Evolutionary conservation across 92 coral and sea anemone genomes (phyloP), one percentile per base, ranked within the genome.

Genomic region (Parazoanthus atlanticus): DNA sequence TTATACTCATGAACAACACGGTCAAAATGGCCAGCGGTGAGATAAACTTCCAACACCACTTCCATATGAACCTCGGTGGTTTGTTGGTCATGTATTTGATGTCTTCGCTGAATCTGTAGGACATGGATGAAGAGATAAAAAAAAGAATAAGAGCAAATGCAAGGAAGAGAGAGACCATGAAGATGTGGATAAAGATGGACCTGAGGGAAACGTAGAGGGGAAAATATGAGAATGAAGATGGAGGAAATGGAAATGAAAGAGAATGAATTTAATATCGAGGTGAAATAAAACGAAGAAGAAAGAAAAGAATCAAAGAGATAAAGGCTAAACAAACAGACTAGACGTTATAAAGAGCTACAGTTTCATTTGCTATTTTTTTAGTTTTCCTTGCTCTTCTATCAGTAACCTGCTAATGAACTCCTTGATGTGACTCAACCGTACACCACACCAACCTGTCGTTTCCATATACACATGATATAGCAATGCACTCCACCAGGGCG

Each of bases 61-160:
- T 97, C 99, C 99, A 97, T 52, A 97, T 93, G 52, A 97, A 97
- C 78, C 98, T 94, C 19, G 99, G 99, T 23, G 98, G 99, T 74
- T 97, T 97, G 84, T 94, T 97, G 26, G 99, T 97, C 99, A 97
- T 97, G 91, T 97, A 97, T 65, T 93, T 90, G 52, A 97, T 97
- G 84, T 97, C 99, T 58, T 97, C 98, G 38, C 98, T 95, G 84
- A 97, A 97, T 85, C 98, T 97, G 88, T 15, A 71, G 23, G 58
- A 15, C 13, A 8, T n/a, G 11, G 19, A 25, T 25, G n/a, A 29
- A 67, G 56, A 49, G 56, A 49, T 52, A 16, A 15, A 15, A 52
- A 13, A 52, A 13, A 7, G 8, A 52, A 52, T 56, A 25, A 61
- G 69, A 61, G 69, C n/a, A 7, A 61, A 19, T 2, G 69, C 16